phyloP scores from a whole-genome alignment of 2,113 vertebrate genomes.

The Abramis brama region DNA sequence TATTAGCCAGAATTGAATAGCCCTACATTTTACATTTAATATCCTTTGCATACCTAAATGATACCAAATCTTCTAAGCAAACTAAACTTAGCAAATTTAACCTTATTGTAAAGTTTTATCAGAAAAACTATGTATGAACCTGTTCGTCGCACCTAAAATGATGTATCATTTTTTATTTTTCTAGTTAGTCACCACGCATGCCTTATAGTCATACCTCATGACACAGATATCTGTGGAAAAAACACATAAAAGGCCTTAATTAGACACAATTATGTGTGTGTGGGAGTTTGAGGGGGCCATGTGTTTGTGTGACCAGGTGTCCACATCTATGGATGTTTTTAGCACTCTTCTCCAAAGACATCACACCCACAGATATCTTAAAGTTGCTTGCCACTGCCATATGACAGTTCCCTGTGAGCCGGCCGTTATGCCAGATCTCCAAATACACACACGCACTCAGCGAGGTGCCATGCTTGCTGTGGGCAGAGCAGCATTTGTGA shows the following conservation, averaged over 20 bases:
- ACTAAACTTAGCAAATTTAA: not conserved
- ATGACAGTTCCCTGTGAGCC: constrained; percentile 34
- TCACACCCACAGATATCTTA: constrained; percentile 25
- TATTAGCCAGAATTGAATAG: no score
- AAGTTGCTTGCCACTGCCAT: constrained; percentile 31
- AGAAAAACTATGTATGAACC: not conserved
- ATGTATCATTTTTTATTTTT: not conserved
- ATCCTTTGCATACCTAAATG: no score
- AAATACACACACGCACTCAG: constrained; percentile 11
- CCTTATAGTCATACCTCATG: not conserved
- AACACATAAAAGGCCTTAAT: not conserved
- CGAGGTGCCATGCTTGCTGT: not conserved
- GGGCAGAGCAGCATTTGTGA: constrained; percentile 1
- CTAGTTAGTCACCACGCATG: not conserved
- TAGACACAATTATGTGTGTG: not conserved
- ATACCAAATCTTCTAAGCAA: no score
- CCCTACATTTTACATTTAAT: no score
- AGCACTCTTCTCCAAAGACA: constrained; percentile 21
- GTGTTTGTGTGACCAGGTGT: constrained; percentile 34
- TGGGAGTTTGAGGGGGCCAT: constrained; percentile 16
- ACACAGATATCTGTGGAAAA: not conserved
- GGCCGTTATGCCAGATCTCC: constrained; percentile 19
- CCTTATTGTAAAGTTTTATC: not conserved
- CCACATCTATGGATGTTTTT: constrained; percentile 1
- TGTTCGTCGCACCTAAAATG: not conserved